Conservation (phyloP, 1,140 invertebrate species). For the Neuroterus valhalla region DNA sequence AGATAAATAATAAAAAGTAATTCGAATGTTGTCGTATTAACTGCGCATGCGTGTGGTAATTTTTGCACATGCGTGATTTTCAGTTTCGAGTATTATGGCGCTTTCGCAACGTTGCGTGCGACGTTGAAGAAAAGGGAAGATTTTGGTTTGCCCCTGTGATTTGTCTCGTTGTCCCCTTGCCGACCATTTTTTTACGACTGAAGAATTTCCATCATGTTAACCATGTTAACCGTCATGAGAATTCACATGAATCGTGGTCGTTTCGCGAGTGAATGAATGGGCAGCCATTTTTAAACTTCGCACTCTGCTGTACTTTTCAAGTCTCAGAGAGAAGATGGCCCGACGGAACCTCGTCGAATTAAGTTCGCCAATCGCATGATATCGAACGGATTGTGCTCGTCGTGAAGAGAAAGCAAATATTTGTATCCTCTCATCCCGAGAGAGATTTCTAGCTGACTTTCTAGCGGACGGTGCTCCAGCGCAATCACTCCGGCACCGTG, state of each 20-base stretch:
- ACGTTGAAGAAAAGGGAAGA: too few relatives aligned
- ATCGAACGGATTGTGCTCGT: slow-evolving; percentile 47
- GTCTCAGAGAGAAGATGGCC: slow-evolving; percentile 45
- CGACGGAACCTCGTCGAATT: slow-evolving; percentile 43
- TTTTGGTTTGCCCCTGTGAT: too few relatives aligned
- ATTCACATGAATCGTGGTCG: background rate
- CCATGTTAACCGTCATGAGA: background rate
- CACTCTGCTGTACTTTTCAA: slow-evolving; percentile 55
- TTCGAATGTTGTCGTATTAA: too few relatives aligned
- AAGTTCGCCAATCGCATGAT: slow-evolving; percentile 45
- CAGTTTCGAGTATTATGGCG: too few relatives aligned
- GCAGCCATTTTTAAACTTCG: slow-evolving; percentile 69
- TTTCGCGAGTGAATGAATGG: slow-evolving; percentile 45
- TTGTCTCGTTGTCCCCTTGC: too few relatives aligned
- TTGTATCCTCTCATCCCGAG: slow-evolving; percentile 2
- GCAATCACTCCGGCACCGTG: slow-evolving; percentile 42
- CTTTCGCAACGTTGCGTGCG: too few relatives aligned
- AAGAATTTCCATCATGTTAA: background rate
- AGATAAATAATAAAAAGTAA: too few relatives aligned
- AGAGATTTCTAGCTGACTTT: slow-evolving; percentile 26
- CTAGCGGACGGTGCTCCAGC: slow-evolving; percentile 47
- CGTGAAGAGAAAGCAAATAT: slow-evolving; percentile 21
- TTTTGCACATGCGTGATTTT: too few relatives aligned
- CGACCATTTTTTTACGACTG: too few relatives aligned
- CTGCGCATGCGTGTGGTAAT: too few relatives aligned